Conservation (phyloP, 2,113 vertebrate genomes). For the Madoqua kirkii region DNA sequence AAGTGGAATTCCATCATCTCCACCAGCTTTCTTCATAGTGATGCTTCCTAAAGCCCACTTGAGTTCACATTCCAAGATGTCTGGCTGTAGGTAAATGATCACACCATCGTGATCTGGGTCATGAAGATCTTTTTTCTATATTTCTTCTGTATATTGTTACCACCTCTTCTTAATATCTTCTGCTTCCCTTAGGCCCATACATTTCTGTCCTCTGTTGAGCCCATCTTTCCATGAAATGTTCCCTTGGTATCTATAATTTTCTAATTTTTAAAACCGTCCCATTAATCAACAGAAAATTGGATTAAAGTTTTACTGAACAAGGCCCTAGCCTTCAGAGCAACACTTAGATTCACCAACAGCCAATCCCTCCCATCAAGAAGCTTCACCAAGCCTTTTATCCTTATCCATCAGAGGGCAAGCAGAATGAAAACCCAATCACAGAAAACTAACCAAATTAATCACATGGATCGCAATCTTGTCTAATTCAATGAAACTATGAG, state of each 20-base stretch:
- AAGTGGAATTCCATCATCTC: background rate
- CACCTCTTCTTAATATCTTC: background rate
- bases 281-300: background rate
- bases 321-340: background rate
- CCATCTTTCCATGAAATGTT: background rate
- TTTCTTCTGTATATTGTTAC: background rate
- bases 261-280: background rate
- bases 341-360: background rate
- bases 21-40: background rate
- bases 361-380: background rate
- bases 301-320: background rate
- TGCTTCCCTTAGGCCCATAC: background rate
- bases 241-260: background rate
- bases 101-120: background rate
- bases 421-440: background rate
- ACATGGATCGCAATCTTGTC: background rate
- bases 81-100: background rate
- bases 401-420: background rate
- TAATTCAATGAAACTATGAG: background rate
- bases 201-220: background rate
- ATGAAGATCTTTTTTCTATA: background rate
- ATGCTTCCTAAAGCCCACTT: background rate
- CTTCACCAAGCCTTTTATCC: background rate
- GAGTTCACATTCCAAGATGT: background rate
- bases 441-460: background rate